Percentiles rank a stretch among this genome's conserved stretches.
These are phyloP conservation scores for Carterocephalus palaemon DNA, from an alignment of 2,888 invertebrate species.

Conservation along the genomic window DNA sequence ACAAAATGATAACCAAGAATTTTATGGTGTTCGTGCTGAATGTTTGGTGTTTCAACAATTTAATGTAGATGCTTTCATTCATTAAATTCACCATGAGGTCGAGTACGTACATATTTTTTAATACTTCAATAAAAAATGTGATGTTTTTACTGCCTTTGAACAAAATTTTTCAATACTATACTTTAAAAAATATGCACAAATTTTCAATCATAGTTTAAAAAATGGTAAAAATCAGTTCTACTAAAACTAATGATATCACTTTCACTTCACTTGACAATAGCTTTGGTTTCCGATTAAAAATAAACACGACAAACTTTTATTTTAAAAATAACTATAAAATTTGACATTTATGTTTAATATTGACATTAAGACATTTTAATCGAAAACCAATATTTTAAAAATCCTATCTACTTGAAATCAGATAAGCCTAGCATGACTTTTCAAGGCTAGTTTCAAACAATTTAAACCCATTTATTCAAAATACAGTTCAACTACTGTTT, in stretches of 20 bases:
- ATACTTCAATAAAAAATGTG: too few species aligned
- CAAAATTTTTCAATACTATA: too few species aligned
- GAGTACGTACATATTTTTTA: conserved; percentile 5
- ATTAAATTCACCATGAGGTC: conserved; percentile 2
- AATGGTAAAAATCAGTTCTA: conserved; percentile 30
- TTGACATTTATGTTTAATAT: background rate
- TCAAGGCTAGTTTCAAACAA: conserved; percentile 2
- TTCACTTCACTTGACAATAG: conserved; percentile 43
- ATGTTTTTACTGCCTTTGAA: too few species aligned
- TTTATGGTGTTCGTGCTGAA: too few species aligned
- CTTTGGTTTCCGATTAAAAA: conserved; percentile 9
- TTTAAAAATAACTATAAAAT: background rate
- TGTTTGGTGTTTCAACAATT: conserved; percentile 1
- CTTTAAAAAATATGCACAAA: conserved; percentile 6
- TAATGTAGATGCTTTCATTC: conserved; percentile 29
- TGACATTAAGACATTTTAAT: too few species aligned
- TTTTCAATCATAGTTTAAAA: background rate
- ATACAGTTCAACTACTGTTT: background rate
- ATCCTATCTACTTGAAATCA: conserved; percentile 24
- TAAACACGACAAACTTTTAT: too few species aligned
- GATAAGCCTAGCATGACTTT: conserved; percentile 8
- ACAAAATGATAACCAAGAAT: too few species aligned
- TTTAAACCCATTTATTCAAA: background rate
- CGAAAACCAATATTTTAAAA: conserved; percentile 21
- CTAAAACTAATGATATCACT: conserved; percentile 41